These are phyloP conservation scores for Sebastiscus tertius DNA, from an alignment of 2,797 vertebrate genomes.

Conservation along the genomic window DNA sequence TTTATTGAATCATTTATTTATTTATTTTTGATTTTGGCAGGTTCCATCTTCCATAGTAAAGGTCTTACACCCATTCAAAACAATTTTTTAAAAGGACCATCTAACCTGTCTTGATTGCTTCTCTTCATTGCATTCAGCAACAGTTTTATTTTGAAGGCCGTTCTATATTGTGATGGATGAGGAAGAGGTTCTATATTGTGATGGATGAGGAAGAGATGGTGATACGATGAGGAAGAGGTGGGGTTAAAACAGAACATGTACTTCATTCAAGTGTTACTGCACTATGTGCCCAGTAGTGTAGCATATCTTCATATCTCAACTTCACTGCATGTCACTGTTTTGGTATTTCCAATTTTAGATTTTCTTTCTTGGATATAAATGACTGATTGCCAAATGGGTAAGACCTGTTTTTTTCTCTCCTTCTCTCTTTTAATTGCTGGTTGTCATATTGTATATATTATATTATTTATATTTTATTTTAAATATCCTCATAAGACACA, in stretches of 20 bases:
- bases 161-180: background rate
- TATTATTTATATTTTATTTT: background rate
- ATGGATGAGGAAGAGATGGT: slow-evolving; percentile 27
- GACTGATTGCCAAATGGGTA: slow-evolving; percentile 75
- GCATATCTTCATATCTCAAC: background rate
- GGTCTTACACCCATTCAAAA: background rate
- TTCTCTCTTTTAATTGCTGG: background rate
- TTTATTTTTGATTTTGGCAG: too few species aligned
- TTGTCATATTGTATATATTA: background rate
- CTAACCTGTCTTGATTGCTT: background rate
- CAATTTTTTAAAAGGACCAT: background rate
- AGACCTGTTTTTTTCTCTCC: slow-evolving; percentile 3
- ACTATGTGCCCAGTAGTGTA: background rate
- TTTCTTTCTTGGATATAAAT: slow-evolving; percentile 53
- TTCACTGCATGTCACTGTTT: background rate
- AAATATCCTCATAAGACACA: background rate
- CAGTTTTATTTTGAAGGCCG: slow-evolving; percentile 38
- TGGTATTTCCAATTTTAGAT: background rate
- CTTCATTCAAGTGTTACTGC: slow-evolving; percentile 38
- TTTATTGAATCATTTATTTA: too few species aligned
- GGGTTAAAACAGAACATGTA: slow-evolving; percentile 8
- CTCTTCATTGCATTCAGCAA: background rate
- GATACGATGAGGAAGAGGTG: too few species aligned
- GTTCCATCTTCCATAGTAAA: too few species aligned
- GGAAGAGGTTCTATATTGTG: slow-evolving; percentile 37